Conservation (phyloP, 2,797 vertebrate species). For the Microcaecilia unicolor region DNA sequence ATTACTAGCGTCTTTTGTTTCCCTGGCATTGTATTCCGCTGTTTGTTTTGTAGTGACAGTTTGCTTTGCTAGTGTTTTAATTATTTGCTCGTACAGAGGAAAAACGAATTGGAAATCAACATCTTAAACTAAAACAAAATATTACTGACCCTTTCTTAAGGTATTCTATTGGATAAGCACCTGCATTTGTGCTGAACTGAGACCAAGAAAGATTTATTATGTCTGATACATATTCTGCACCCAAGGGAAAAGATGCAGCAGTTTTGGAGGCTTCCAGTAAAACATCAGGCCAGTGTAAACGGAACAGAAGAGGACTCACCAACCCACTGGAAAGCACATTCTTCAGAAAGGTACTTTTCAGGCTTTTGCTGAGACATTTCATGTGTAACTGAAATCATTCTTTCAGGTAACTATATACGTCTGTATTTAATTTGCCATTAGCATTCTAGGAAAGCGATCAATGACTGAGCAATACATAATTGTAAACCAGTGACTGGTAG, state of each 20-base stretch:
- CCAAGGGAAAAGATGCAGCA: background rate
- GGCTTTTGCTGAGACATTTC: too few species aligned
- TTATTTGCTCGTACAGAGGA: slow-evolving; percentile 12
- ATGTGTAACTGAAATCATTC: too few species aligned
- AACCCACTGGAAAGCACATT: slow-evolving; percentile 15
- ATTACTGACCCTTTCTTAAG: slow-evolving; percentile 10
- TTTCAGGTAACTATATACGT: too few species aligned
- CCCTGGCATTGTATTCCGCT: slow-evolving; percentile 17
- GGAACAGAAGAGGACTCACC: slow-evolving; percentile 21
- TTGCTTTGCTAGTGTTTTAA: background rate
- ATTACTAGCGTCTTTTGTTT: slow-evolving; percentile 19
- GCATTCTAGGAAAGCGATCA: too few species aligned
- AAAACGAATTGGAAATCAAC: background rate
- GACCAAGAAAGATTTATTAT: slow-evolving; percentile 5
- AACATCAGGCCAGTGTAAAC: background rate
- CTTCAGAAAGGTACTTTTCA: slow-evolving; percentile 29
- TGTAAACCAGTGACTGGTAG: too few species aligned
- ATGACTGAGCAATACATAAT: too few species aligned
- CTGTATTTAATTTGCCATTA: too few species aligned
- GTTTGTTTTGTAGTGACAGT: slow-evolving; percentile 10
- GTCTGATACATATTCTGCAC: slow-evolving; percentile 2
- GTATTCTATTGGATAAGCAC: slow-evolving; percentile 12
- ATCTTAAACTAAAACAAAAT: slow-evolving; percentile 7
- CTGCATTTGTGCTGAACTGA: slow-evolving; percentile 14
- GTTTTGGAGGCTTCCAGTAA: background rate